These are phyloP conservation scores for Reticulitermes lucifugus DNA, from an alignment of 2,888 invertebrate genomes.

Conservation along the genomic window DNA sequence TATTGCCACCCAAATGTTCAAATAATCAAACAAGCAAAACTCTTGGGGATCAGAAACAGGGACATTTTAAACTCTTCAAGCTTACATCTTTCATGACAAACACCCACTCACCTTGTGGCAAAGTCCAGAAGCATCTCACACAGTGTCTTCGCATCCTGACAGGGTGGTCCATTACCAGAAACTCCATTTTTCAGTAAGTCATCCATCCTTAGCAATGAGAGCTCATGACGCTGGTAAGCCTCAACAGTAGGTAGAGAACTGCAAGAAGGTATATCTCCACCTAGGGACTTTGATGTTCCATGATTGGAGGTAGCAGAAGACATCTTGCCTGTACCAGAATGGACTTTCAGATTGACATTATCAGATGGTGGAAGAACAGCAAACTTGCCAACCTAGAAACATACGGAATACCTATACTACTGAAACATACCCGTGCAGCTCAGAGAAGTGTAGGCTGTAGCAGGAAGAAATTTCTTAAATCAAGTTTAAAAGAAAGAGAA, in stretches of 20 bases:
- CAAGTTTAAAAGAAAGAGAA: too few species aligned
- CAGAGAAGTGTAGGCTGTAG: too few species aligned
- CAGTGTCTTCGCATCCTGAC: conserved; percentile 72
- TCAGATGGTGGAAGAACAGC: conserved; percentile 65
- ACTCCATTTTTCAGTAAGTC: conserved; percentile 79
- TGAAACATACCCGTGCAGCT: too few species aligned
- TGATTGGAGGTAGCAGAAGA: background rate
- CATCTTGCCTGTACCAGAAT: conserved; percentile 12
- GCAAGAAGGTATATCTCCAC: conserved; percentile 37
- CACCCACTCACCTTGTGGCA: conserved; percentile 65
- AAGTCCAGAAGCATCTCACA: conserved; percentile 83
- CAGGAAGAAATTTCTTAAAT: too few species aligned
- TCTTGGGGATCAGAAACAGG: too few species aligned
- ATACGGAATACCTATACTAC: too few species aligned
- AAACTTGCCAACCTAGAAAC: conserved; percentile 73
- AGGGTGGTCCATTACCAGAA: conserved; percentile 72
- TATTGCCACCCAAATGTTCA: too few species aligned
- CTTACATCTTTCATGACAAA: too few species aligned
- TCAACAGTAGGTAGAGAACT: conserved; percentile 72
- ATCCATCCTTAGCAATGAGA: conserved; percentile 80
- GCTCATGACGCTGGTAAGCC: conserved; percentile 79
- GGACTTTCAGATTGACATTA: conserved; percentile 29
- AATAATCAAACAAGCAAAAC: too few species aligned
- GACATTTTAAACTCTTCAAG: too few species aligned
- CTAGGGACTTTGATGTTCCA: conserved; percentile 6